A percentile compares a stretch with the other conserved stretches of the same genome.
phyloP scores from a whole-genome alignment of 2,888 invertebrate species.

The Steromphala cineraria region DNA sequence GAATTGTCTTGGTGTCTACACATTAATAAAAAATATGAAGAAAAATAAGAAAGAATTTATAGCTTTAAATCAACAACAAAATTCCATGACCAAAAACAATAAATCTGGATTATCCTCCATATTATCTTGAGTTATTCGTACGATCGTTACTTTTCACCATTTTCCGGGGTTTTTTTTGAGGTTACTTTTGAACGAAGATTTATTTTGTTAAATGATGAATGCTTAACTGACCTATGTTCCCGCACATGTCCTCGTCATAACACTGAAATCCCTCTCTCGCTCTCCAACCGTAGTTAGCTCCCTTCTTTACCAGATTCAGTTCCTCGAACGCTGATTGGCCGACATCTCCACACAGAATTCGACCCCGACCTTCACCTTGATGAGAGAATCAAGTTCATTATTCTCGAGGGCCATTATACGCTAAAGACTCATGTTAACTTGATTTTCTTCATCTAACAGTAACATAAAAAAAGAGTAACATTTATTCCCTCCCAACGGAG shows the following conservation, averaged over 20 bases:
- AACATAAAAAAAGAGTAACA: too few relatives aligned
- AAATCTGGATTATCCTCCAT: too few relatives aligned
- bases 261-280: constrained; percentile 66
- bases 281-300: constrained; percentile 73
- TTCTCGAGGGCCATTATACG: not conserved
- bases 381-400: not conserved
- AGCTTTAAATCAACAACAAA: too few relatives aligned
- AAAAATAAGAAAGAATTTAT: too few relatives aligned
- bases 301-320: constrained; percentile 66
- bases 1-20: too few relatives aligned
- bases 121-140: too few relatives aligned
- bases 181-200: too few relatives aligned
- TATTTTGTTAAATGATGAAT: not conserved
- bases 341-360: constrained; percentile 73
- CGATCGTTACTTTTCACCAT: too few relatives aligned
- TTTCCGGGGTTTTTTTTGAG: too few relatives aligned
- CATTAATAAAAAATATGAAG: too few relatives aligned
- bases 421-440: constrained; percentile 6
- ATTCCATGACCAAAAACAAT: too few relatives aligned
- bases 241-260: constrained; percentile 41
- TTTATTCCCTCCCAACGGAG: not conserved
- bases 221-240: constrained; percentile 31
- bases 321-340: constrained; percentile 71
- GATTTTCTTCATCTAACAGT: not conserved
- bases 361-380: constrained; percentile 60